phyloP scores from a whole-genome alignment of 2,888 invertebrate species.

The Clostera curtula region DNA sequence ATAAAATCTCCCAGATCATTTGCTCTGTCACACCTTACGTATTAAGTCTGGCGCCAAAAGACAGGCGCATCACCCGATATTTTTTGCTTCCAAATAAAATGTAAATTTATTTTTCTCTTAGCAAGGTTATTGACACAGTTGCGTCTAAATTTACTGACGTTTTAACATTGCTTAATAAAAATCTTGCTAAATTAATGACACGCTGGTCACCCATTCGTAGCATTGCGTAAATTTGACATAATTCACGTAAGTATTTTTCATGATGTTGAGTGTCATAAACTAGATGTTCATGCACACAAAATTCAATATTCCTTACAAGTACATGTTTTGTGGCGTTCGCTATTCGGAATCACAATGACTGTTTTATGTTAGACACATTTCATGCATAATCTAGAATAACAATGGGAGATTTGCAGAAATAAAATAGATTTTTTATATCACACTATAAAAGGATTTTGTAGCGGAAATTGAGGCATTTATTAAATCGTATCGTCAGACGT shows the following conservation, averaged over 20 bases:
- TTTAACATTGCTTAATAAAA: constrained; percentile 52
- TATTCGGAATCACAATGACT: constrained; percentile 42
- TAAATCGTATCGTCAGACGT: constrained; percentile 35
- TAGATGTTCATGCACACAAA: constrained; percentile 17
- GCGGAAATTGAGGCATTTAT: constrained; percentile 11
- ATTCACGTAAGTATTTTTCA: constrained; percentile 28
- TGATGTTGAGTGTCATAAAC: constrained; percentile 28
- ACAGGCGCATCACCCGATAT: constrained; percentile 19
- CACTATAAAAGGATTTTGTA: constrained; percentile 10
- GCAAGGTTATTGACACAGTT: constrained; percentile 69
- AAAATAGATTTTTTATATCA: constrained; percentile 15
- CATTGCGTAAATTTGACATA: constrained; percentile 34
- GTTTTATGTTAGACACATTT: constrained; percentile 30
- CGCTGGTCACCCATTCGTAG: constrained; percentile 42
- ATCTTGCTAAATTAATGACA: constrained; percentile 47
- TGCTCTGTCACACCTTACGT: constrained; percentile 12
- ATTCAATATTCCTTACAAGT: constrained; percentile 38
- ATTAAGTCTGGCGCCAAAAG: constrained; percentile 31
- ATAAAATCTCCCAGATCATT: constrained; percentile 32
- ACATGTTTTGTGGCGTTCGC: constrained; percentile 26
- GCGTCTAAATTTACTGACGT: constrained; percentile 44
- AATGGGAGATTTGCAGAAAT: constrained; percentile 19
- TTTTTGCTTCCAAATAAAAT: constrained; percentile 52
- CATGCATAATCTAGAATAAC: constrained; percentile 27
- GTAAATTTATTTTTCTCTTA: constrained; percentile 52